Evolutionary conservation across 2,113 vertebrate genomes (phyloP), one percentile per base, ranked within the genome.

Genomic region (Oreochromis tanganicae): DNA sequence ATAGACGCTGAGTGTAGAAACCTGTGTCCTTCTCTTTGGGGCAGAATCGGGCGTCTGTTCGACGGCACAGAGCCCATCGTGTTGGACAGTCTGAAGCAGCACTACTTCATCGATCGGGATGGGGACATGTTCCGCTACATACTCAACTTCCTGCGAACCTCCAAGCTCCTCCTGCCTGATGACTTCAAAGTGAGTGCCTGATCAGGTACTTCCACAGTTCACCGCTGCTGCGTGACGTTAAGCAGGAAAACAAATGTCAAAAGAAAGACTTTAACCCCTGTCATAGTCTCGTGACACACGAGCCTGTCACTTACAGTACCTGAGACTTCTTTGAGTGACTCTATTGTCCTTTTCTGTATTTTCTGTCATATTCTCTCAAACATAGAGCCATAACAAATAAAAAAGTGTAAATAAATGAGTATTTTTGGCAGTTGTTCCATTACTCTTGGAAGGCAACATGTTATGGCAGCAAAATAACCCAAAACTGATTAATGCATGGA

Each of bases 51-150:
- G 27, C 98, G 97, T 36, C 97, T 99, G 85, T 99, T 99, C 94
- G 97, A 99, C 80, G 99, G 99, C 92, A 98, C 97, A 0, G 98
- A 99, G 91, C 99, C 99, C 80, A 98, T 99, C 21, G 99, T 99
- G 88, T 90, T 99, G 96, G 99, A 99, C 96, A 98, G 98, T 91
- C 96, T 99, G 88, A 99, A 99, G 94, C 99, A 99, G 84, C 98
- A 99, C 95, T 99, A 99, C 95, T 99, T 99, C 96, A 99, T 99
- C 24, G 98, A 99, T 94, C 97, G 98, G 34, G 99, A 99, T 4
- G 99, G 99, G 10, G 97, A 97, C 87, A 99, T 99, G 96, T 99
- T 99, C 95, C 98, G 98, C 87, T 99, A 98, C 78, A 96, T 99
- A 88, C 97, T 99, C 73, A 99, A 98, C 95, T 99, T 99, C 96